phyloP scores from a whole-genome alignment of 23 tunicate species.

The Aplidium turbinatum region DNA sequence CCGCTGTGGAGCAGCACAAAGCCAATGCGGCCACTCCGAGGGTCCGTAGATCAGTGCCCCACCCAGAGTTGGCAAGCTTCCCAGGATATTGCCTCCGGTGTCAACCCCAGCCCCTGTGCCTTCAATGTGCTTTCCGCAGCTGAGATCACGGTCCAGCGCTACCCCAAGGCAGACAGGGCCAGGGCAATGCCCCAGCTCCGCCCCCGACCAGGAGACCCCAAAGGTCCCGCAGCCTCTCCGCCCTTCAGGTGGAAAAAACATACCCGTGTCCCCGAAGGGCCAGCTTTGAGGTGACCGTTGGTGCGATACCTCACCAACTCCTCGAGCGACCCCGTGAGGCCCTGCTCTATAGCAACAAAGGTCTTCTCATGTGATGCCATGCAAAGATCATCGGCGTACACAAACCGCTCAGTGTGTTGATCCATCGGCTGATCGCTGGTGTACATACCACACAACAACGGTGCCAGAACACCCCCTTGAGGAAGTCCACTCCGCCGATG shows the following conservation, averaged over 20 bases:
- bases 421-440: slow-evolving; percentile 1
- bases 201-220: not conserved
- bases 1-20: not conserved
- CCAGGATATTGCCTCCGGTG: not conserved
- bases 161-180: slow-evolving; percentile 2
- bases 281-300: not conserved
- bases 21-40: not conserved
- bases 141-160: not conserved
- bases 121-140: not conserved
- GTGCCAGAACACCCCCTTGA: not conserved
- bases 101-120: not conserved
- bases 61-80: not conserved
- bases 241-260: slow-evolving; percentile 3
- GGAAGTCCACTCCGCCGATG: not conserved
- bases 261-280: not conserved
- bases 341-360: not conserved
- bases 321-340: not conserved
- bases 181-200: not conserved
- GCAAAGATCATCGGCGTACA: slow-evolving; percentile 14
- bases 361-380: not conserved
- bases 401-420: not conserved
- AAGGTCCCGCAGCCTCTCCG: not conserved
- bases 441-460: not conserved
- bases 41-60: not conserved
- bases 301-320: not conserved